Evolutionary conservation across 2,888 invertebrate genomes (phyloP).

Genomic region (Choristoneura rosaceana): DNA sequence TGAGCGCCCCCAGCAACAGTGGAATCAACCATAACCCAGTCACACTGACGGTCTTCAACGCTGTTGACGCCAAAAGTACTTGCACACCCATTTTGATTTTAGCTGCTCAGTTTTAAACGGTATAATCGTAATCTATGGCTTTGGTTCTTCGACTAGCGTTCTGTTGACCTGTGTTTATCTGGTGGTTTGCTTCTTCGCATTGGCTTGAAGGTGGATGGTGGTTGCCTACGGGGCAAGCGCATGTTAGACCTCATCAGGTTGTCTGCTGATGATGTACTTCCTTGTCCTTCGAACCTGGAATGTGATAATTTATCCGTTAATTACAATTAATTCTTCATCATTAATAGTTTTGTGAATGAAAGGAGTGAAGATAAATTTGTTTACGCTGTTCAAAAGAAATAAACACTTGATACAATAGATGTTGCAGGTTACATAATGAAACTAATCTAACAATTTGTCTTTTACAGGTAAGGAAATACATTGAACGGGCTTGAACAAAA

Average conservation of each 20-base stretch:
- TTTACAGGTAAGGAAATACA: constrained; percentile 34
- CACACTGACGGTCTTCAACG: constrained; percentile 91
- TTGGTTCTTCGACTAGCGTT: constrained; percentile 58
- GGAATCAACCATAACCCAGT: constrained; percentile 94
- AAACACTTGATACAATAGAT: not conserved
- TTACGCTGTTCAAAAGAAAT: constrained; percentile 6
- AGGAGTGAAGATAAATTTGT: not conserved
- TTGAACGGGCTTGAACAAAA: constrained; percentile 16
- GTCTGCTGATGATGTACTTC: constrained; percentile 47
- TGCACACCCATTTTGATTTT: constrained; percentile 88
- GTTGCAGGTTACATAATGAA: not conserved
- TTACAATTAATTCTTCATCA: not conserved
- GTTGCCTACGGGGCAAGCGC: constrained; percentile 62
- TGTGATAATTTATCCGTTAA: constrained; percentile 45
- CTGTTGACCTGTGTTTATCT: constrained; percentile 62
- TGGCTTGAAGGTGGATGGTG: constrained; percentile 58
- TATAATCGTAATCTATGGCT: constrained; percentile 44
- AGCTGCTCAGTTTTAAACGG: constrained; percentile 49
- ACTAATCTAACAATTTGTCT: constrained; percentile 34
- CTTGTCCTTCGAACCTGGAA: constrained; percentile 62
- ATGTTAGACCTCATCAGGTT: constrained; percentile 70
- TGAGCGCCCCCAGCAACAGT: constrained; percentile 91
- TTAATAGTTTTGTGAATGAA: not conserved
- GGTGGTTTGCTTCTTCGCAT: constrained; percentile 78
- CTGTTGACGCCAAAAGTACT: constrained; percentile 91